These are phyloP conservation scores for Prietella phreatophila DNA, from an alignment of 2,113 vertebrate genomes.

Conservation along the genomic window DNA sequence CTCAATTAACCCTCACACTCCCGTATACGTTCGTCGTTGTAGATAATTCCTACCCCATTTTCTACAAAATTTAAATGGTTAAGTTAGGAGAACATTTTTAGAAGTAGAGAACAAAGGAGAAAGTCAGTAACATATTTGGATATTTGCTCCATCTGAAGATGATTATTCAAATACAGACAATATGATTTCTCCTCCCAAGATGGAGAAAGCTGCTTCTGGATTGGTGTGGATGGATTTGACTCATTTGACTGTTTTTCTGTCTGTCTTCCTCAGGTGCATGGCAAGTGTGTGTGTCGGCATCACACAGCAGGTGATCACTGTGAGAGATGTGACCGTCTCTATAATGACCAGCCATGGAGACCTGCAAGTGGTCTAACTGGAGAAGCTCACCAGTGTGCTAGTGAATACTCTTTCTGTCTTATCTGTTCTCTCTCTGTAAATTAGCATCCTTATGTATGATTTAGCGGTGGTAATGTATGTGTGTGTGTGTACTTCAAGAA, in stretches of 20 bases:
- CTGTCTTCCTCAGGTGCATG: slow-evolving; percentile 80
- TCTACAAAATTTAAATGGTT: not conserved
- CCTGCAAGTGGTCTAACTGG: slow-evolving; percentile 88
- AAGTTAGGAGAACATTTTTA: not conserved
- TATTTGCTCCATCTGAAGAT: not conserved
- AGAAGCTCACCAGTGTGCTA: slow-evolving; percentile 84
- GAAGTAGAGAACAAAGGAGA: not conserved
- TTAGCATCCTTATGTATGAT: not conserved
- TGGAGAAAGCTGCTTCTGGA: not conserved
- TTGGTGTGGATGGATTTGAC: not conserved
- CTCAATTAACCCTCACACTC: not conserved
- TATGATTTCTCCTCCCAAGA: not conserved
- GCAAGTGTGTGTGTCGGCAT: slow-evolving; percentile 94
- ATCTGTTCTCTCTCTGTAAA: not conserved
- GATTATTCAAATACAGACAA: not conserved
- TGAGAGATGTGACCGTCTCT: slow-evolving; percentile 82
- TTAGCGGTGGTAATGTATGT: not conserved
- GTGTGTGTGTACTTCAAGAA: slow-evolving; percentile 66
- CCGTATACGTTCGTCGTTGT: not conserved
- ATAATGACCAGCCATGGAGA: slow-evolving; percentile 92
- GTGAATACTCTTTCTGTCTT: slow-evolving; percentile 73
- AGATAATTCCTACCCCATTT: not conserved
- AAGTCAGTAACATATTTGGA: not conserved
- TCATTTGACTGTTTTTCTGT: not conserved
- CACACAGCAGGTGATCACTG: slow-evolving; percentile 92